Conservation (phyloP, 2,797 vertebrate species). For the Spondyliosoma cantharus region DNA sequence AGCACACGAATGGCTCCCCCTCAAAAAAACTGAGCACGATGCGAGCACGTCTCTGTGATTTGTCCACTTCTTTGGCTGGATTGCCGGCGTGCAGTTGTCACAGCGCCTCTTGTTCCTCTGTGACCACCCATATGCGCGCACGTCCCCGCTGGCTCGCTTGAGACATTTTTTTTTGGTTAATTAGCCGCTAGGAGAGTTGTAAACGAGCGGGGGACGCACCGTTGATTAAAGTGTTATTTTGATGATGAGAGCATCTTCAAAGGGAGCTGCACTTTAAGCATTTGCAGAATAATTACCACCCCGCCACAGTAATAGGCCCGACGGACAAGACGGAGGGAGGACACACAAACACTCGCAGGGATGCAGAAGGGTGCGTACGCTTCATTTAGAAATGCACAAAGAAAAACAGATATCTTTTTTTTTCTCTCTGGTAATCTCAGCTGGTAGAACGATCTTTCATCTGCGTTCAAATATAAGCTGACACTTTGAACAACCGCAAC, state of each 20-base stretch:
- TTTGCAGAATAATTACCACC: slow-evolving; percentile 73
- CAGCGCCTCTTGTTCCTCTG: slow-evolving; percentile 39
- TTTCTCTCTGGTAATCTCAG: not conserved
- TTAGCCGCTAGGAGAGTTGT: slow-evolving; percentile 74
- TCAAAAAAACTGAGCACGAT: too few species aligned
- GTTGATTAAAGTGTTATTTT: slow-evolving; percentile 75
- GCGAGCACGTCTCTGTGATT: slow-evolving; percentile 1
- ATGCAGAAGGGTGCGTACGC: not conserved
- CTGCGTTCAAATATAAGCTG: slow-evolving; percentile 4
- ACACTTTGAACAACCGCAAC: not conserved
- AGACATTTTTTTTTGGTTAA: slow-evolving; percentile 65
- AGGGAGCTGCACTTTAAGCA: slow-evolving; percentile 73
- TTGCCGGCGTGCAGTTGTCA: not conserved
- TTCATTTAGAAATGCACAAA: not conserved
- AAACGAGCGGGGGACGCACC: slow-evolving; percentile 68
- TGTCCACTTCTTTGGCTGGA: slow-evolving; percentile 18
- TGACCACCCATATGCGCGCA: slow-evolving; percentile 22
- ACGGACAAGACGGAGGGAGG: slow-evolving; percentile 32
- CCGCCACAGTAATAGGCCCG: slow-evolving; percentile 53
- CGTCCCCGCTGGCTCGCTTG: slow-evolving; percentile 55
- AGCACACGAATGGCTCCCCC: not conserved
- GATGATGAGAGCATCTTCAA: slow-evolving; percentile 70
- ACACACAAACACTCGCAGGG: slow-evolving; percentile 8
- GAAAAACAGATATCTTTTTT: not conserved
- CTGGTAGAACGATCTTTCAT: slow-evolving; percentile 1